Conservation (phyloP, 2,113 vertebrate genomes). For the Xiphophorus hellerii region DNA sequence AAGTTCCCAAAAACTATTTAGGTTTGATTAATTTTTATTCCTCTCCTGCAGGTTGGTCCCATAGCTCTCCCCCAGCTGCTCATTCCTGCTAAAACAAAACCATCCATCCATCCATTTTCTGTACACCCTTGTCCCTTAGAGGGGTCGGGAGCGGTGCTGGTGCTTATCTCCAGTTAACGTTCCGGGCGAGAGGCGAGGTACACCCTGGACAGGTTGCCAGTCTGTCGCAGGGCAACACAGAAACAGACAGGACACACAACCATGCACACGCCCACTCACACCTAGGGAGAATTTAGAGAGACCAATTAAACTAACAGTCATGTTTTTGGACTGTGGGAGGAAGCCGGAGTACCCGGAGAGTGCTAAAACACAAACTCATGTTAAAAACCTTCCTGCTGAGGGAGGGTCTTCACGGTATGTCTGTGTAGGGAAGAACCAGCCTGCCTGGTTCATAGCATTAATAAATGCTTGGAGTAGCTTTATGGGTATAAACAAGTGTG, state of each 20-base stretch:
- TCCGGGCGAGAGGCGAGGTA: too few species aligned
- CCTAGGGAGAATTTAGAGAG: too few species aligned
- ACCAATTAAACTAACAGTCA: too few species aligned
- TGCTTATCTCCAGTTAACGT: too few species aligned
- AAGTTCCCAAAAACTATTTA: conserved; percentile 45
- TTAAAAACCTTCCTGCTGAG: conserved; percentile 41
- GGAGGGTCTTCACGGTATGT: conserved; percentile 22
- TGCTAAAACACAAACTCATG: conserved; percentile 31
- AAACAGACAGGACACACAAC: too few species aligned
- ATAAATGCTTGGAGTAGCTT: conserved; percentile 36
- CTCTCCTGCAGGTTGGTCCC: conserved; percentile 46
- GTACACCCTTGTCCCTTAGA: too few species aligned
- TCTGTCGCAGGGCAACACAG: too few species aligned
- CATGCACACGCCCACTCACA: too few species aligned
- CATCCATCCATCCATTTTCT: neutral
- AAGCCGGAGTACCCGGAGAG: too few species aligned
- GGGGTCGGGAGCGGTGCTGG: too few species aligned
- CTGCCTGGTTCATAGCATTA: conserved; percentile 13
- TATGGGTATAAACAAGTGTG: neutral
- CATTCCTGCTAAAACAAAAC: conserved; percentile 39
- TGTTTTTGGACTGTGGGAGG: too few species aligned
- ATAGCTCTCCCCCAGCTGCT: conserved; percentile 30
- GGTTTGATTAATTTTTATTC: conserved; percentile 69
- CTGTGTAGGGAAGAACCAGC: conserved; percentile 31
- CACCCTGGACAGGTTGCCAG: too few species aligned